Evolutionary conservation across 2,113 vertebrate species (phyloP).

Genomic region (Saguinus imperator): DNA sequence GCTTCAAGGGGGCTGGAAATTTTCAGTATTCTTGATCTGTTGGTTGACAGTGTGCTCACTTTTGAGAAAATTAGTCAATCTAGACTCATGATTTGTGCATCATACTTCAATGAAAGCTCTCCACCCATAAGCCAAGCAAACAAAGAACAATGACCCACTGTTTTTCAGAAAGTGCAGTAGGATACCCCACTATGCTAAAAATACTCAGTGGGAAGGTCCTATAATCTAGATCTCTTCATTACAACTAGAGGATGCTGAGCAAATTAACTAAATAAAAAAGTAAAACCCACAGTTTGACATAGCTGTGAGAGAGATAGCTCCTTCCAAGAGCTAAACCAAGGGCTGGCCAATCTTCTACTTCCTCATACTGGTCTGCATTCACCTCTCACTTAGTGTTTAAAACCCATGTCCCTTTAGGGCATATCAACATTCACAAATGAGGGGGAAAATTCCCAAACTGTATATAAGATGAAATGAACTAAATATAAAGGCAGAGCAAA

Average conservation of each 20-base stretch:
- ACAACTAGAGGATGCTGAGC: not conserved
- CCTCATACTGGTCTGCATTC: not conserved
- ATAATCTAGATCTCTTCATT: not conserved
- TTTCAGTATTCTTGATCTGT: not conserved
- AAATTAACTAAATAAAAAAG: conserved; percentile 2
- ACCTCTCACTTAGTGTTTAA: conserved; percentile 3
- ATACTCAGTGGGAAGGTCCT: not conserved
- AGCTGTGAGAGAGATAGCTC: not conserved
- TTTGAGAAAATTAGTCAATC: not conserved
- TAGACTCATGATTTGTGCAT: not conserved
- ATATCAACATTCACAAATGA: conserved; percentile 57
- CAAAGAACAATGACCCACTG: not conserved
- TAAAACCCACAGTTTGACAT: not conserved
- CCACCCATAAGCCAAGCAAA: not conserved
- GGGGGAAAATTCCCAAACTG: not conserved
- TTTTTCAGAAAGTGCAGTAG: not conserved
- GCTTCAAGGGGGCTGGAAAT: not conserved
- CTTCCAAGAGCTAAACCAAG: not conserved
- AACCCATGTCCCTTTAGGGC: conserved; percentile 48
- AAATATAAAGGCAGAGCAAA: conserved; percentile 58
- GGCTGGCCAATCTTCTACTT: not conserved
- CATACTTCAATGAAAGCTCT: not conserved
- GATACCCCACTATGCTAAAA: not conserved
- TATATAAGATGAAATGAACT: conserved; percentile 26
- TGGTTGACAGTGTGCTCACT: not conserved